Conservation (phyloP, 2,888 invertebrate species). For the Eulithis prunata region DNA sequence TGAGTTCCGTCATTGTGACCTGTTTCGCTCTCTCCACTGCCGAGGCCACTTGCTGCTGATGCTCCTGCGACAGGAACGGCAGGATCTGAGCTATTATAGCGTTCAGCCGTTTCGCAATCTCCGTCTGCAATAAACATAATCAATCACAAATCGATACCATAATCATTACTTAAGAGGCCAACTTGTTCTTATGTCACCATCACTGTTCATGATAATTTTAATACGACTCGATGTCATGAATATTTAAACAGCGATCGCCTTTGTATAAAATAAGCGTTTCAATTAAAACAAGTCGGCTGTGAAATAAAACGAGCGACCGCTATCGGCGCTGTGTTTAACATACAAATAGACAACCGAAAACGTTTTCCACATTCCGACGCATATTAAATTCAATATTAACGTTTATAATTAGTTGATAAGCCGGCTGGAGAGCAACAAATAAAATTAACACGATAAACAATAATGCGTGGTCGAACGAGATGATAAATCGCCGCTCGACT, state of each 20-base stretch:
- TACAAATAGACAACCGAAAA: constrained; percentile 66
- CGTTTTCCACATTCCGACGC: constrained; percentile 70
- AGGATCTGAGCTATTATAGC: constrained; percentile 97
- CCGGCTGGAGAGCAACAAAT: constrained; percentile 71
- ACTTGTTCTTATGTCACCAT: constrained; percentile 28
- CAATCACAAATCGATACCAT: constrained; percentile 38
- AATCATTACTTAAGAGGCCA: constrained; percentile 42
- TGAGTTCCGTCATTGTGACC: constrained; percentile 97
- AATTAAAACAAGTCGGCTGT: constrained; percentile 63
- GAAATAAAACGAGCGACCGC: constrained; percentile 59
- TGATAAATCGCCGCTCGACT: constrained; percentile 74
- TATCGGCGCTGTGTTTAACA: constrained; percentile 56
- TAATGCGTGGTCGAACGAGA: constrained; percentile 70
- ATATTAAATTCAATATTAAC: constrained; percentile 71
- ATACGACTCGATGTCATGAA: constrained; percentile 48
- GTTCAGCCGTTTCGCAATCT: constrained; percentile 97
- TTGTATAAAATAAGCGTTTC: constrained; percentile 68
- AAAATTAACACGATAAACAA: constrained; percentile 81
- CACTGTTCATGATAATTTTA: constrained; percentile 48
- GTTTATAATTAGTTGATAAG: constrained; percentile 75
- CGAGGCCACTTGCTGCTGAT: constrained; percentile 96
- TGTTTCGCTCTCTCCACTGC: constrained; percentile 98
- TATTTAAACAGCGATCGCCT: constrained; percentile 58
- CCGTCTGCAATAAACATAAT: constrained; percentile 89
- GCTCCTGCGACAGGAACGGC: constrained; percentile 95